phyloP scores from a whole-genome alignment of 1,140 invertebrate species.

The Carcinoscorpius rotundicauda region DNA sequence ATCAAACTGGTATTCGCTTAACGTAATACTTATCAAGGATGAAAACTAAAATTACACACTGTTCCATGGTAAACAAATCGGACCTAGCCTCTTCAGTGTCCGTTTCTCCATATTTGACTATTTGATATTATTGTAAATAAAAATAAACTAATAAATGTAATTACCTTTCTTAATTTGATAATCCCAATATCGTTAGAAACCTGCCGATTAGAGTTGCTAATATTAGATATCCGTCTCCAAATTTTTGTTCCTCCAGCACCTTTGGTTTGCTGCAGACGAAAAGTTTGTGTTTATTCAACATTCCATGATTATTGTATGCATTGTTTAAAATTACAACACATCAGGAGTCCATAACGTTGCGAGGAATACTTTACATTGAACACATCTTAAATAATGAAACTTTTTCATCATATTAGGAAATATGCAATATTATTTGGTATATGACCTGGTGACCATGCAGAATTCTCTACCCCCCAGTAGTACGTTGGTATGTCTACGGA shows the following conservation, averaged over 20 bases:
- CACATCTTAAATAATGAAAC: too few relatives aligned
- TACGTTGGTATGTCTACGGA: too few relatives aligned
- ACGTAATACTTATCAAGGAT: not conserved
- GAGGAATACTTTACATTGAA: too few relatives aligned
- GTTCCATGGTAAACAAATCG: not conserved
- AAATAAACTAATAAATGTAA: not conserved
- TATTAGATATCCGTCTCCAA: conserved; percentile 76
- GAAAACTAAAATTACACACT: not conserved
- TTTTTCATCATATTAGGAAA: too few relatives aligned
- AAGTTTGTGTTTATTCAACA: too few relatives aligned
- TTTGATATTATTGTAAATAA: not conserved
- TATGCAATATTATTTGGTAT: too few relatives aligned
- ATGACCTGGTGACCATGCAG: too few relatives aligned
- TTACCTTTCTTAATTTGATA: conserved; percentile 66
- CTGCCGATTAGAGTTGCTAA: conserved; percentile 46
- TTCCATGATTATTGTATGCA: too few relatives aligned
- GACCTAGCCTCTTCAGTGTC: not conserved
- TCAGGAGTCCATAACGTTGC: too few relatives aligned
- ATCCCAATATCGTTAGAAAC: conserved; percentile 66
- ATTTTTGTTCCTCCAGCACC: conserved; percentile 72
- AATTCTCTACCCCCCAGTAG: too few relatives aligned
- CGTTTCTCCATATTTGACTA: not conserved
- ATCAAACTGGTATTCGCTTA: not conserved
- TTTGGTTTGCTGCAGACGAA: conserved; percentile 53
- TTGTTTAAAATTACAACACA: too few relatives aligned